Conservation (phyloP, 2,113 vertebrate genomes). For the Mormoops blainvillei region DNA sequence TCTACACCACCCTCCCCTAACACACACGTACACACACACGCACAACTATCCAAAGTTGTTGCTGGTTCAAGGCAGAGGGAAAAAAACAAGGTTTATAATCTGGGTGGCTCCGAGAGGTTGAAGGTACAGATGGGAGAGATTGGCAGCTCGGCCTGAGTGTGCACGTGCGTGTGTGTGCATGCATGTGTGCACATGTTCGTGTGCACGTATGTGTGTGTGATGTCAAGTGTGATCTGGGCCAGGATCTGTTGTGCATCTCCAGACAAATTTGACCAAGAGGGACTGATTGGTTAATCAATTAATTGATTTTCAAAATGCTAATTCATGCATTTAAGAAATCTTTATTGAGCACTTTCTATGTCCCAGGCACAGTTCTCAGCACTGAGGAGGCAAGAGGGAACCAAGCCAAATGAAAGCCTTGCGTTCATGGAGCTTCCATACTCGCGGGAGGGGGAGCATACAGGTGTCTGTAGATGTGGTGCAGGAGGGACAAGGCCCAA, state of each 20-base stretch:
- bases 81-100: not conserved
- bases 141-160: not conserved
- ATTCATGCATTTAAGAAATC: not conserved
- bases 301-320: not conserved
- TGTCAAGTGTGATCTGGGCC: not conserved
- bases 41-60: accelerated
- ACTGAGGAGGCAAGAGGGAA: no score
- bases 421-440: accelerated
- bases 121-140: not conserved
- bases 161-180: accelerated
- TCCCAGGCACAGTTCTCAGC: not conserved
- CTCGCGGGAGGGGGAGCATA: accelerated
- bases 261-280: not conserved
- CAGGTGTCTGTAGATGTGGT: accelerated
- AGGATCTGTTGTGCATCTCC: not conserved
- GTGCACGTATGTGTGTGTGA: accelerated
- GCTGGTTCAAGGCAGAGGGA: not conserved
- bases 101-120: no score
- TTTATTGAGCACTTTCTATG: not conserved
- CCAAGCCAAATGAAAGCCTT: not conserved
- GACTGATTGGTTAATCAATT: not conserved
- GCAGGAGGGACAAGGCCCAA: accelerated
- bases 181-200: accelerated
- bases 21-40: no score
- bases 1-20: not conserved